Conservation (phyloP, 2,113 vertebrate species). For the Syngnathus typhle region DNA sequence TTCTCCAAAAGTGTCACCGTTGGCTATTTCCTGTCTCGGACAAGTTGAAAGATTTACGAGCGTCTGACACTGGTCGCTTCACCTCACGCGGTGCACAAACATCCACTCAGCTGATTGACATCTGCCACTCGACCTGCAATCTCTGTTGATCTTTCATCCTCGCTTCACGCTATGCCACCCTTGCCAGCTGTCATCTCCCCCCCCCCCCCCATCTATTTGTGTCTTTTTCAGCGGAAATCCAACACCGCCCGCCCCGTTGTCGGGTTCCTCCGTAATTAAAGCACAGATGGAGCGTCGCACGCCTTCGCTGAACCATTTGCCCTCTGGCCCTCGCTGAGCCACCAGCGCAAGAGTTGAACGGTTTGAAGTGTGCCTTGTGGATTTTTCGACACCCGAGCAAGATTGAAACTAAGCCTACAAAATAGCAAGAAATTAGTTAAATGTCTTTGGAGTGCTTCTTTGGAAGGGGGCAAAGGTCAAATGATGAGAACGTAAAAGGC, state of each 20-base stretch:
- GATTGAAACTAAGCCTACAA: too few relatives aligned
- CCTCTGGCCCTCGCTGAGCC: not conserved
- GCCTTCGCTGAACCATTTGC: not conserved
- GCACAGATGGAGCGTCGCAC: conserved; percentile 7
- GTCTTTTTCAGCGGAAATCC: not conserved
- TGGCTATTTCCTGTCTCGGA: conserved; percentile 12
- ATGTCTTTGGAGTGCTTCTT: too few relatives aligned
- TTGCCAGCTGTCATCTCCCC: not conserved
- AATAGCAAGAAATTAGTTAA: too few relatives aligned
- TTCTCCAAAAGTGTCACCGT: not conserved
- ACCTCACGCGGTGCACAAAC: conserved; percentile 23
- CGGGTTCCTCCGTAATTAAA: conserved; percentile 21
- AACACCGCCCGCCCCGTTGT: not conserved
- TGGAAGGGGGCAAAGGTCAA: too few relatives aligned
- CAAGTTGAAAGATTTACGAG: conserved; percentile 23
- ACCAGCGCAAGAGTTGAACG: conserved; percentile 12
- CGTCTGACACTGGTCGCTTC: not conserved
- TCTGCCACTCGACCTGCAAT: not conserved
- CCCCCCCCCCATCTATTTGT: not conserved
- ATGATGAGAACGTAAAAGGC: too few relatives aligned
- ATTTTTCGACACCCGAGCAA: conserved; percentile 39
- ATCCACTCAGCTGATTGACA: not conserved
- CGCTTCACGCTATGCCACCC: not conserved
- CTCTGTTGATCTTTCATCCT: conserved; percentile 6
- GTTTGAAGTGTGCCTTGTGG: conserved; percentile 24